phyloP scores from a whole-genome alignment of 2,888 invertebrate species.

The Dinocampus coccinellae region DNA sequence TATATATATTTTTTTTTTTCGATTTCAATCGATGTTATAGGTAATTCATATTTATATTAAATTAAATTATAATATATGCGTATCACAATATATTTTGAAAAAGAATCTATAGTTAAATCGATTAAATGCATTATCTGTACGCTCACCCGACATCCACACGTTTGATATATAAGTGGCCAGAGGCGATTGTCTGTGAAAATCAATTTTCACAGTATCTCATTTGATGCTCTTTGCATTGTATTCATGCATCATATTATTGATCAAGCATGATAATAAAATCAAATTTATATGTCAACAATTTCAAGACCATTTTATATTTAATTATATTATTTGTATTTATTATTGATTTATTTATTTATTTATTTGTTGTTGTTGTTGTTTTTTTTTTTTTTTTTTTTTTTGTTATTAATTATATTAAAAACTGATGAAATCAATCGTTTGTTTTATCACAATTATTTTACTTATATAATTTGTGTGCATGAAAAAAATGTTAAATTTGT shows the following conservation, averaged over 20 bases:
- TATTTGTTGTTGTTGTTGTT: background rate
- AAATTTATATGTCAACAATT: background rate
- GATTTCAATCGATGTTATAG: background rate
- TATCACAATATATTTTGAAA: background rate
- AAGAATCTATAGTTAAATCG: background rate
- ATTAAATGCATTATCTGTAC: constrained; percentile 12
- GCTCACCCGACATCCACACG: constrained; percentile 4
- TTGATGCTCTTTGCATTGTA: background rate
- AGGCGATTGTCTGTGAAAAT: constrained; percentile 5
- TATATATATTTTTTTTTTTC: background rate
- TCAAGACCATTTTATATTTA: background rate
- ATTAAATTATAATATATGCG: background rate
- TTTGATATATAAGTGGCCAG: background rate
- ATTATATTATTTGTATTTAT: no score
- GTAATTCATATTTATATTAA: background rate
- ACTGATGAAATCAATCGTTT: background rate
- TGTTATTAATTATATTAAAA: background rate
- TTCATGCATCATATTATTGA: constrained; percentile 12
- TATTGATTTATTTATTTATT: no score
- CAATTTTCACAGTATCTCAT: constrained; percentile 6
- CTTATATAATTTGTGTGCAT: background rate
- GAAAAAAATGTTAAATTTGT: background rate
- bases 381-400: background rate
- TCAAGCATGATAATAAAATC: constrained; percentile 1
- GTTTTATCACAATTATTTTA: background rate